These are phyloP conservation scores for Arrhopalites spinosus DNA, from an alignment of 2,888 invertebrate genomes.

Conservation along the genomic window DNA sequence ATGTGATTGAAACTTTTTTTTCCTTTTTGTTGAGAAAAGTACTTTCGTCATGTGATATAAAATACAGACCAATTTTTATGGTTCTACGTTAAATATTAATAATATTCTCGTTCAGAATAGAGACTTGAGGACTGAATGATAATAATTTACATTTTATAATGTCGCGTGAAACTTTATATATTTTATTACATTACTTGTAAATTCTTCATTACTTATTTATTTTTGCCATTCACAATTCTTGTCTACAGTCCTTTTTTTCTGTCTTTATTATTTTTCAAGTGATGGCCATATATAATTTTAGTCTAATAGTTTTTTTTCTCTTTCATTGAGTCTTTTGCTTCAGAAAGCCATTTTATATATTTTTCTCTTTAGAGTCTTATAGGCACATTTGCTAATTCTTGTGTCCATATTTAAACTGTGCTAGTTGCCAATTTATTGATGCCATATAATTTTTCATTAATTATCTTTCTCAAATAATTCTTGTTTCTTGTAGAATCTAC, in stretches of 20 bases:
- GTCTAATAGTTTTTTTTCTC: neutral
- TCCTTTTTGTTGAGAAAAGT: neutral
- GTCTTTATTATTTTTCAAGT: neutral
- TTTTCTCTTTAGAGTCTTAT: neutral
- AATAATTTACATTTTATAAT: too few species aligned
- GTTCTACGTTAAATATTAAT: neutral
- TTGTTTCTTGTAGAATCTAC: neutral
- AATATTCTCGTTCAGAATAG: neutral
- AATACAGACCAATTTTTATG: neutral
- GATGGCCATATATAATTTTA: neutral
- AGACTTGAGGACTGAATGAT: constrained; percentile 12
- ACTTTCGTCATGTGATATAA: neutral
- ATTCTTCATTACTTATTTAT: neutral
- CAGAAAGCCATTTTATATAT: neutral
- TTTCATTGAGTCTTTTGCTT: neutral
- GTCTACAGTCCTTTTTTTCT: neutral
- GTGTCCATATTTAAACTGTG: neutral
- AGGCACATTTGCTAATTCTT: neutral
- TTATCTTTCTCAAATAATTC: neutral
- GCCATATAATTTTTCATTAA: neutral
- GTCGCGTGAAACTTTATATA: neutral
- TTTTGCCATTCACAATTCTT: too few species aligned
- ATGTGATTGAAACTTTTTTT: neutral
- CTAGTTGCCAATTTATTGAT: neutral
- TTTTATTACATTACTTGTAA: neutral